Base-by-base conservation (phyloP, 2,888 invertebrate genomes). In the Caenorhabditis imperialis region DNA sequence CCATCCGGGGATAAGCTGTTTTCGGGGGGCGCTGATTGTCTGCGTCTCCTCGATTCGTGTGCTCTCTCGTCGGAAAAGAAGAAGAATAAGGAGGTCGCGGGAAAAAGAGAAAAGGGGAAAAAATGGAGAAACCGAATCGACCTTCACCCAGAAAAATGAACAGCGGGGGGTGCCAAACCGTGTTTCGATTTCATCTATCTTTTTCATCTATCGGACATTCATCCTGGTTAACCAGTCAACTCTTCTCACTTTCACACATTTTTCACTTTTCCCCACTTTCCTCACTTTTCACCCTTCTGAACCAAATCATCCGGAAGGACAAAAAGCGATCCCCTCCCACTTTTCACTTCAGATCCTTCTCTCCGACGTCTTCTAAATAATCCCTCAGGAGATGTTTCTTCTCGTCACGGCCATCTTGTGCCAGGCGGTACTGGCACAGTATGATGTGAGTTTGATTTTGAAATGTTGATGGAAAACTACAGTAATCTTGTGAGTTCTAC, bases 121-220 rank as follows among this genome's bases (percentile, higher is more conserved):
- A 53, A 54, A 54, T 35, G 51, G 50, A 23, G 12, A 35, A 54
- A 47, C 38, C 53, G 45, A 54, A 37, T 47, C 63, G 67, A 67
- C 67, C 67, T 67, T 67, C 67, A 67, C 67, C 67, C 67, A 67
- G 44, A 67, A 65, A 65, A 65, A 65, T 67, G 67, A 67, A 67
- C 67, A 67, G 57, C 57, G 45, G 57, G 67, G 67, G 57, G 57
- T 44, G 42, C 51, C 55, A 50, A 40, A 48, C 33, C 33, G 50
- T 3, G 42, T 42, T 4, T 12, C 42, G 42, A 18, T 42, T 18
- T 42, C 42, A 30, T 6, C 30, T 30, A 10, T 30, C 30, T 30
- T 30, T 30, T 30, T 30, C 30, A 30, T 6, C 10, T 7, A 30
- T 30, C 30, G 10, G 7, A 30, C 6, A 30, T 30, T 6, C 10